Percentiles rank a stretch among this genome's conserved stretches.
Evolutionary conservation across 2,888 invertebrate species (phyloP).

Genomic region (Platycnemis pennipes): DNA sequence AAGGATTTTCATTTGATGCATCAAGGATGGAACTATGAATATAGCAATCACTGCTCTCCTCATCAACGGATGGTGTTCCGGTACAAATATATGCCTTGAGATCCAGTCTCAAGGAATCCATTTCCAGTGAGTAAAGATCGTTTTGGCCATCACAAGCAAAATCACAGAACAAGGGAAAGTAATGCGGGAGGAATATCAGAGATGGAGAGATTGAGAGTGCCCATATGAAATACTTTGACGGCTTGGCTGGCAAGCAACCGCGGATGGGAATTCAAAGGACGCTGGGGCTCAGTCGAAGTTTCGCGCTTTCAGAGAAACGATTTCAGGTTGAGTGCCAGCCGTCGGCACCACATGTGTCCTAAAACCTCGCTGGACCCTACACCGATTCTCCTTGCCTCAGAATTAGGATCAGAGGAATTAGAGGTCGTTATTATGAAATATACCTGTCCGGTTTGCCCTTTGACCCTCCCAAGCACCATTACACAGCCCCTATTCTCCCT

Average conservation of each 20-base stretch:
- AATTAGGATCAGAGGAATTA: neutral
- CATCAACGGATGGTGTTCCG: no score
- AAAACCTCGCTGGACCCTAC: neutral
- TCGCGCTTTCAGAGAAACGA: neutral
- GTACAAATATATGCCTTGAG: no score
- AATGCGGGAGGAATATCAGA: neutral
- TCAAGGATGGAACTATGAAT: no score
- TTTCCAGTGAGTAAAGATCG: no score
- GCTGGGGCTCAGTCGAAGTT: neutral
- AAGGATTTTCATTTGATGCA: no score
- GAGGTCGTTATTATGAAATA: constrained; percentile 60
- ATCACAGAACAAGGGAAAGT: no score
- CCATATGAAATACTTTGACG: neutral
- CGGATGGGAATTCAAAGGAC: neutral
- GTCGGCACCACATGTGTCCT: neutral
- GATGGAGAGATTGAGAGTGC: neutral
- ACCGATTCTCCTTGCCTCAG: neutral
- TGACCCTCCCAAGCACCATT: constrained; percentile 38
- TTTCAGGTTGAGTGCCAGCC: constrained; percentile 6
- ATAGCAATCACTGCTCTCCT: no score
- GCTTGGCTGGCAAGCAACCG: neutral
- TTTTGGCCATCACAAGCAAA: no score
- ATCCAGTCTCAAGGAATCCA: no score
- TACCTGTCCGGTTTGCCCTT: constrained; percentile 48
- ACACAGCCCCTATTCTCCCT: neutral